Percentiles rank a stretch among this genome's conserved stretches.
phyloP scores from a whole-genome alignment of 2,113 vertebrate species.

The Lates calcarifer region DNA sequence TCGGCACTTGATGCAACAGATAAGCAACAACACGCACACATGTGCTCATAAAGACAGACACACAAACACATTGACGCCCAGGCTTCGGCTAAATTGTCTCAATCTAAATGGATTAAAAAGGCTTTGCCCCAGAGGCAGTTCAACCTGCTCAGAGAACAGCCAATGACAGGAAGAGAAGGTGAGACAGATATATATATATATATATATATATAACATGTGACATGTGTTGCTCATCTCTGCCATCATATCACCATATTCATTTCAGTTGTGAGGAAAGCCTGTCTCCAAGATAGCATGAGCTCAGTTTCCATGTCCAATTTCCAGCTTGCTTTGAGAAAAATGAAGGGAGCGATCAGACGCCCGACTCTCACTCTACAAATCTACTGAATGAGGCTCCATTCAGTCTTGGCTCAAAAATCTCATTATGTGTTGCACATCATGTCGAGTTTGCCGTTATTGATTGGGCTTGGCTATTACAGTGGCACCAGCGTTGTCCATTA shows the following conservation, averaged over 20 bases:
- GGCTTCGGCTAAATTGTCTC: constrained; percentile 40
- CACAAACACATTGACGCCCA: constrained; percentile 18
- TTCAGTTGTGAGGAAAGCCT: constrained; percentile 17
- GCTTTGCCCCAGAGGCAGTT: constrained; percentile 34
- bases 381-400: constrained; percentile 39
- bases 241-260: constrained; percentile 31
- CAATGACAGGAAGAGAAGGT: constrained; percentile 20
- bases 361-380: constrained; percentile 22
- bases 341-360: constrained; percentile 24
- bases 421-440: constrained; percentile 39
- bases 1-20: constrained; percentile 19
- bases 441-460: constrained; percentile 50
- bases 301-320: constrained; percentile 45
- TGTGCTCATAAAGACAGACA: constrained; percentile 22
- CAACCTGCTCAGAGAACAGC: constrained; percentile 36
- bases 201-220: constrained; percentile 14
- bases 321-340: constrained; percentile 32
- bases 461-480: constrained; percentile 30
- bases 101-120: constrained; percentile 49
- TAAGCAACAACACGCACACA: constrained; percentile 26
- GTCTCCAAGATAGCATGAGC: constrained; percentile 25
- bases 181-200: constrained; percentile 34
- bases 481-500: constrained; percentile 44
- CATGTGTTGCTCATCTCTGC: constrained; percentile 16
- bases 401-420: constrained; percentile 53